Percentiles rank a stretch among this genome's conserved stretches.
phyloP scores from a whole-genome alignment of 2,888 invertebrate genomes.

The Thumatha senex region DNA sequence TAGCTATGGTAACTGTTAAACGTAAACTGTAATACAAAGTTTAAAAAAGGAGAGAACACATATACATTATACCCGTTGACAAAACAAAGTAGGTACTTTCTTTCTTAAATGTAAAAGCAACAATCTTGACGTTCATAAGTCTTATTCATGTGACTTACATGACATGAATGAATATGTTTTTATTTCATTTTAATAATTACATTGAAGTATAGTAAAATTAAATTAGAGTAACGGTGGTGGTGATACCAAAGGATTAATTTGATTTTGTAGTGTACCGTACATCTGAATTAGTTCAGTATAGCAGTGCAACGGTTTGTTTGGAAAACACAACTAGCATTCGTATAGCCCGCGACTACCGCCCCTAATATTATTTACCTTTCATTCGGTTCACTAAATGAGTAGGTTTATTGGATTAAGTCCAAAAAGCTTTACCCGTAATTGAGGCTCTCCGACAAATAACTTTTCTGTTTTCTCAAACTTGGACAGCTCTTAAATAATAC shows the following conservation, averaged over 20 bases:
- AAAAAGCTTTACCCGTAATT: conserved; percentile 81
- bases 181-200: no score
- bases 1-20: no score
- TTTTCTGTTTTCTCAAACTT: conserved; percentile 81
- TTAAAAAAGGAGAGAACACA: no score
- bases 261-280: conserved; percentile 44
- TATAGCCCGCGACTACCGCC: conserved; percentile 45
- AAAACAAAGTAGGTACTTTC: no score
- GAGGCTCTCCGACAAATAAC: conserved; percentile 80
- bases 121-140: no score
- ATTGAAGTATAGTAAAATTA: conserved; percentile 4
- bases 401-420: conserved; percentile 82
- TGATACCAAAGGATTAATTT: conserved; percentile 45
- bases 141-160: no score
- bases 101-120: no score
- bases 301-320: conserved; percentile 30
- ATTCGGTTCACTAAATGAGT: conserved; percentile 79
- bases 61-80: no score
- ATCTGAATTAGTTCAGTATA: conserved; percentile 49
- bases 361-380: conserved; percentile 80
- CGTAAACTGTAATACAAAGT: no score
- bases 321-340: conserved; percentile 56
- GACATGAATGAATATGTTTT: no score
- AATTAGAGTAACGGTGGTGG: conserved; percentile 19
- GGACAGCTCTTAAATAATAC: conserved; percentile 76